A percentile compares a stretch with the other conserved stretches of the same genome.
Conservation (phyloP, 2,797 vertebrate species). For the Tympanoctomys barrerae region DNA sequence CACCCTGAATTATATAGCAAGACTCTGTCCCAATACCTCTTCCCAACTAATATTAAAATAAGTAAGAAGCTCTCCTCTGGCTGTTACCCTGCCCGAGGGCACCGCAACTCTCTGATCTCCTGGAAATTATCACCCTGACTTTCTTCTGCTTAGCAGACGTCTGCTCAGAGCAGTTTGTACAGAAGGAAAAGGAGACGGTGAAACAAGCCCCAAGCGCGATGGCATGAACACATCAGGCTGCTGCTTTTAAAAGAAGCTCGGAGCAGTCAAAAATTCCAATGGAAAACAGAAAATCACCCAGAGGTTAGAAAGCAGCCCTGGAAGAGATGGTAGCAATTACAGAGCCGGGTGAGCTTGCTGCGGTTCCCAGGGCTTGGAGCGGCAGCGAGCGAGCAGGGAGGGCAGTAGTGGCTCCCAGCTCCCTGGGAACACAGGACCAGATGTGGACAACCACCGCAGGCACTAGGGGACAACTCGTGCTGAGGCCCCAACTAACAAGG, state of each 20-base stretch:
- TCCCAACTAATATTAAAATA: not conserved
- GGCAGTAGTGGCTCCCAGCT: not conserved
- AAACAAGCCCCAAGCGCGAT: not conserved
- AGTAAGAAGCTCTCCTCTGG: not conserved
- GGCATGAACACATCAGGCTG: not conserved
- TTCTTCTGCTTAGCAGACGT: not conserved
- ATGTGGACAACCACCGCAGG: too few relatives aligned
- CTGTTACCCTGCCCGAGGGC: not conserved
- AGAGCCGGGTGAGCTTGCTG: not conserved
- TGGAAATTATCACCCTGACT: accelerated
- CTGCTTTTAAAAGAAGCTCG: not conserved
- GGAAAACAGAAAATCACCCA: not conserved
- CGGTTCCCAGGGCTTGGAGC: not conserved
- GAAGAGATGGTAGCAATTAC: not conserved
- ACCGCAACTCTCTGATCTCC: not conserved
- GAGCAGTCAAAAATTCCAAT: not conserved
- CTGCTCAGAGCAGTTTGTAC: not conserved
- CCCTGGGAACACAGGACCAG: not conserved
- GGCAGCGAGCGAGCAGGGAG: accelerated
- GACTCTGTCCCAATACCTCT: not conserved
- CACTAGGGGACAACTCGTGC: not conserved
- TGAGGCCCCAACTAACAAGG: constrained; percentile 34
- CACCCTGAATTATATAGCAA: not conserved
- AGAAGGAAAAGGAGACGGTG: not conserved
- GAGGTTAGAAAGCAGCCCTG: not conserved